Evolutionary conservation across 2,797 vertebrate species (phyloP).

Genomic region (Percopsis omiscomaycus): DNA sequence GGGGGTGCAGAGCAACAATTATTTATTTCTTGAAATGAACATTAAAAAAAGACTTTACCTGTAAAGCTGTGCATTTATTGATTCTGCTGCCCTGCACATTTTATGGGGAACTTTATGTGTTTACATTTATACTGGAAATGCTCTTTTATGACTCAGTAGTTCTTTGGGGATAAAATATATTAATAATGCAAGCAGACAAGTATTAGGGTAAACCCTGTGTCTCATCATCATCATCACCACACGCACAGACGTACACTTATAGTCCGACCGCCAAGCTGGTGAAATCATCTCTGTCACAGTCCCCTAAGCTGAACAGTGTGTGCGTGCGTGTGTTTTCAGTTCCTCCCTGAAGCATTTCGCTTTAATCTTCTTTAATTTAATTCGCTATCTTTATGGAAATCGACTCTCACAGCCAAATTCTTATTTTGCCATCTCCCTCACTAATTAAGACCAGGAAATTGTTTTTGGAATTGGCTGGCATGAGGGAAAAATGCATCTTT

Average conservation of each 20-base stretch:
- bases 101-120: too few relatives aligned
- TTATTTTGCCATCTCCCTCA: constrained; percentile 62
- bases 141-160: too few relatives aligned
- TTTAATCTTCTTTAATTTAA: constrained; percentile 74
- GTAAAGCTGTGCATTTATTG: too few relatives aligned
- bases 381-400: constrained; percentile 76
- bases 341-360: constrained; percentile 61
- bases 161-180: too few relatives aligned
- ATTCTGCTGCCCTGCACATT: too few relatives aligned
- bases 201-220: too few relatives aligned
- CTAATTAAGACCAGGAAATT: constrained; percentile 72
- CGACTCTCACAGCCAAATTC: constrained; percentile 59
- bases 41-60: too few relatives aligned
- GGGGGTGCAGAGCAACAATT: constrained; percentile 4
- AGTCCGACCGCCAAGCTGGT: constrained; percentile 12
- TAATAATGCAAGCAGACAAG: too few relatives aligned
- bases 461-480: constrained; percentile 60
- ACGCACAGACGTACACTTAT: background rate
- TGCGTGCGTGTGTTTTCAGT: constrained; percentile 25
- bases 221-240: background rate
- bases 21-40: too few relatives aligned
- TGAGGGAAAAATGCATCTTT: constrained; percentile 39
- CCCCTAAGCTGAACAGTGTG: constrained; percentile 19
- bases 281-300: constrained; percentile 15
- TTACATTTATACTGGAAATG: too few relatives aligned